Evolutionary conservation across 2,888 invertebrate species (phyloP).

Genomic region (Euproctis similis): DNA sequence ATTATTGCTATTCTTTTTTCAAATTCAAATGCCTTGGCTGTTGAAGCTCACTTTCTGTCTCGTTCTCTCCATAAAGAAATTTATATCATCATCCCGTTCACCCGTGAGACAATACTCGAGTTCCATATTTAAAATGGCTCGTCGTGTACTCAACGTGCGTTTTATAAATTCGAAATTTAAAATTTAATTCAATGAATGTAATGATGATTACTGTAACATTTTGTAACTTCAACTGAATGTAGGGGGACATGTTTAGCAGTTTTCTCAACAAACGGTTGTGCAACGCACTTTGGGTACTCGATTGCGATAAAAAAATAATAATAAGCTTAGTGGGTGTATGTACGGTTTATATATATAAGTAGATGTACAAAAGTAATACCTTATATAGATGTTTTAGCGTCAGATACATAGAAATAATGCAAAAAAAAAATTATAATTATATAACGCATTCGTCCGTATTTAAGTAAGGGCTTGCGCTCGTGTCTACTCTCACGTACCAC

Average conservation of each 20-base stretch:
- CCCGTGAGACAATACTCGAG: constrained; percentile 66
- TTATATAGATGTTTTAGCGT: constrained; percentile 77
- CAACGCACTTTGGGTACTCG: constrained; percentile 62
- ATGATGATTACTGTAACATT: constrained; percentile 25
- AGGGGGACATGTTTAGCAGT: constrained; percentile 17
- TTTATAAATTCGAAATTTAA: constrained; percentile 19
- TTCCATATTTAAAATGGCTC: constrained; percentile 43
- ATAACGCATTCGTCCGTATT: constrained; percentile 76
- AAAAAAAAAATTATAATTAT: constrained; percentile 74
- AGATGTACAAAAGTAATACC: constrained; percentile 77
- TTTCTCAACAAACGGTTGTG: constrained; percentile 33
- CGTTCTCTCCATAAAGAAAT: constrained; percentile 15
- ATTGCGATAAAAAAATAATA: constrained; percentile 52
- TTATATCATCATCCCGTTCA: constrained; percentile 38
- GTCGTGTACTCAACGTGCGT: constrained; percentile 64
- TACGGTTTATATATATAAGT: constrained; percentile 74
- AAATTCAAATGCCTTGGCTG: constrained; percentile 2
- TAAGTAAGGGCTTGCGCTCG: constrained; percentile 75
- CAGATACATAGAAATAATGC: constrained; percentile 76
- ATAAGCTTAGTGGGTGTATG: constrained; percentile 73
- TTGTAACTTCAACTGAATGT: constrained; percentile 50
- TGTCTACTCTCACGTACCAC: constrained; percentile 73
- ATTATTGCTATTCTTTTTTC: constrained; percentile 11
- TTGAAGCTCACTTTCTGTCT: constrained; percentile 14
- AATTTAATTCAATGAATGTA: constrained; percentile 27